Conservation (phyloP, 2,888 invertebrate species). For the Hoplodrina ambigua region DNA sequence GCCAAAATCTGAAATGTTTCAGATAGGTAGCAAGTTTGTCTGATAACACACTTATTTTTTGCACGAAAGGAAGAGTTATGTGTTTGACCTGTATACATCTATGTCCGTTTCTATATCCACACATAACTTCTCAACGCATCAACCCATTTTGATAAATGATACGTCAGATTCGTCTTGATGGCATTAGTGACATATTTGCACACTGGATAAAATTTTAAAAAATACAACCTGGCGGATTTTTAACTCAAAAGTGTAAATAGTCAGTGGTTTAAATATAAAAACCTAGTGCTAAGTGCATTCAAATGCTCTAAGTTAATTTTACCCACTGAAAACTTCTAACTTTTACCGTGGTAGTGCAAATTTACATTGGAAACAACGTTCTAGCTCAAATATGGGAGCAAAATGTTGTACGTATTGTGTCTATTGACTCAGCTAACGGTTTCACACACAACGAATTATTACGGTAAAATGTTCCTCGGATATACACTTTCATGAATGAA, state of each 20-base stretch:
- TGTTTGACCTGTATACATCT: no score
- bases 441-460: conserved; percentile 6
- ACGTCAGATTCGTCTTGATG: no score
- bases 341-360: conserved; percentile 7
- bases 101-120: no score
- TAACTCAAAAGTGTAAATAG: no score
- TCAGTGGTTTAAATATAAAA: neutral
- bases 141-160: no score
- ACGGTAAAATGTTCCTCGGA: neutral
- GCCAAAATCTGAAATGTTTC: neutral
- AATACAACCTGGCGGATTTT: no score
- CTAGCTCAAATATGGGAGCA: conserved; percentile 37
- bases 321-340: neutral
- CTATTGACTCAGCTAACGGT: conserved; percentile 23
- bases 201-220: no score
- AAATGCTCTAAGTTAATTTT: neutral
- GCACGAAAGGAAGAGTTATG: no score
- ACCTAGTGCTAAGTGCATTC: neutral
- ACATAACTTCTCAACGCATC: no score
- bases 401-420: conserved; percentile 24
- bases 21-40: neutral
- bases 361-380: conserved; percentile 32
- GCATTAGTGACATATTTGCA: no score
- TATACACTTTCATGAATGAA: neutral
- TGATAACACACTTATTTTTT: no score